Evolutionary conservation across 2,888 invertebrate species (phyloP), one percentile per base, ranked within the genome.

Genomic region (Drosophila colorata): DNA sequence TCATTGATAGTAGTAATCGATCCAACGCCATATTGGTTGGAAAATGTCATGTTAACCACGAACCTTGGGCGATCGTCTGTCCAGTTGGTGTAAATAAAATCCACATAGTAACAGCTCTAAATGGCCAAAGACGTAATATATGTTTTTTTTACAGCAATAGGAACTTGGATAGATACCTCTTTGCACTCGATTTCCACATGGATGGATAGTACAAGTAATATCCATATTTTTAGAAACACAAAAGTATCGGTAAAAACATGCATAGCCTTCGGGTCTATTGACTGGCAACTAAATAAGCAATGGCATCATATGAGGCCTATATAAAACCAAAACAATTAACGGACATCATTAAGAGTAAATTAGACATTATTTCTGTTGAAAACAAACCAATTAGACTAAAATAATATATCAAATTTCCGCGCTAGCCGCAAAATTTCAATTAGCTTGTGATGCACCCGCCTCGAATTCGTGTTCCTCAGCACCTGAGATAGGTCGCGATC

Each of bases 41-140:
- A 71, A 49, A 90, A 90, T 3, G 89, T 89, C 88, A 88, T 88
- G 18, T 88, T 88, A 4, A 88, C 87, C 1, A 49, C 16, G 18
- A 90, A 83, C 2, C 73, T 59, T 0, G 87, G 87, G 2, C 80
- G 77, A 31, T 66, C 63, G 47, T 88, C 90, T 6, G 89, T 89
- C 87, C 88, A 88, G 49, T 77, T 75, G 23, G 76, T 59, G 23
- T 76, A 61, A 9, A 57, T 58, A 5, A 87, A 74, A 9, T 37
- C 18, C 6, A 72, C 40, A 23, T 69, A 63, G 55, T 68, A 85
- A 37, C 87, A 87, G 20, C 46, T 88, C 90, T 90, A 49, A 14
- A 31, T 14, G 7, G n/a, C 16, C 16, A 31, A 25, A 16, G 8
- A 1, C 6, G 9, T 20, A 28, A 35, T 43, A 23, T 13, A 8